Conservation (phyloP, 2,888 invertebrate genomes). For the Meiosimyza decipiens region DNA sequence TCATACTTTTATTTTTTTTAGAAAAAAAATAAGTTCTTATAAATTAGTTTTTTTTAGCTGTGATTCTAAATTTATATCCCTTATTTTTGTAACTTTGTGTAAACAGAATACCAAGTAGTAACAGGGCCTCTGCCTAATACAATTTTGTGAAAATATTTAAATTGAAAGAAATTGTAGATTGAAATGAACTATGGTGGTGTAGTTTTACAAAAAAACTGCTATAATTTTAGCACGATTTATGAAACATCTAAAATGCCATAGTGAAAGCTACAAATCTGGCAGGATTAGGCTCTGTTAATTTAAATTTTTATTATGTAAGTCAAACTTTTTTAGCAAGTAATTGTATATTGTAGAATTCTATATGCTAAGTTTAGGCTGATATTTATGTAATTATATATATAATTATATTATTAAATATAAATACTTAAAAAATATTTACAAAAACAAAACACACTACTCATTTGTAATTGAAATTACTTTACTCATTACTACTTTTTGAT, state of each 20-base stretch:
- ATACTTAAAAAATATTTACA: background rate
- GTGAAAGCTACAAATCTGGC: too few species aligned
- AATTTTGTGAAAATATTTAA: too few species aligned
- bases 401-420: background rate
- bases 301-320: background rate
- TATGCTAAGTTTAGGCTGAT: constrained; percentile 26
- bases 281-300: too few species aligned
- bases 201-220: too few species aligned
- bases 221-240: too few species aligned
- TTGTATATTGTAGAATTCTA: constrained; percentile 21
- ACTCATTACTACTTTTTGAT: constrained; percentile 5
- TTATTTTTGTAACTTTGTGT: background rate
- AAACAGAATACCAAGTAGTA: too few species aligned
- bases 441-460: constrained; percentile 9
- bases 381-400: constrained; percentile 4
- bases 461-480: constrained; percentile 16
- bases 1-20: background rate
- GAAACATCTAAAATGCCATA: too few species aligned
- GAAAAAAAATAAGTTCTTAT: too few species aligned
- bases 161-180: too few species aligned
- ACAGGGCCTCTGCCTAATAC: too few species aligned
- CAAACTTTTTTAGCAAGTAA: background rate
- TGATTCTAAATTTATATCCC: constrained; percentile 16
- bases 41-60: constrained; percentile 7
- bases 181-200: too few species aligned